A percentile compares a stretch with the other conserved stretches of the same genome.
These are phyloP conservation scores for Coluber constrictor DNA, from an alignment of 2,797 vertebrate genomes.

Conservation along the genomic window DNA sequence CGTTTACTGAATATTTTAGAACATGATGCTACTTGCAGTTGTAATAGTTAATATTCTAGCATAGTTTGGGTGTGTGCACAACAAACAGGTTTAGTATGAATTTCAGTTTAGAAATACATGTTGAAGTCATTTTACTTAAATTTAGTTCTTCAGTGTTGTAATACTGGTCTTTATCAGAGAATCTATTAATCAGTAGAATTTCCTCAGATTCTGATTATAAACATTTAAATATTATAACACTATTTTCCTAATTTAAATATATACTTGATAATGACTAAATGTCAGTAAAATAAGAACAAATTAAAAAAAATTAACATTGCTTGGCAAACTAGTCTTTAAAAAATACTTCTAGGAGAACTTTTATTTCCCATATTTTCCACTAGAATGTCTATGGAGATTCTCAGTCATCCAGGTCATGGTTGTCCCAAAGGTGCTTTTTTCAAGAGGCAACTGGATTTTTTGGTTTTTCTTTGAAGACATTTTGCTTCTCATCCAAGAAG, in stretches of 20 bases:
- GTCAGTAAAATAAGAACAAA: not conserved
- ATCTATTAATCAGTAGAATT: not conserved
- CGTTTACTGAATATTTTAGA: rapidly evolving
- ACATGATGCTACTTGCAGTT: rapidly evolving
- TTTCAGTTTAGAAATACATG: not conserved
- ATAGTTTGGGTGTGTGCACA: not conserved
- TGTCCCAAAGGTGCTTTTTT: no score
- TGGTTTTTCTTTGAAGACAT: no score
- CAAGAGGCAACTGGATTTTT: no score
- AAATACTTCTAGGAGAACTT: not conserved
- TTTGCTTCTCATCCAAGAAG: no score
- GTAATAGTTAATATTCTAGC: not conserved
- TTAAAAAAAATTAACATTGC: not conserved
- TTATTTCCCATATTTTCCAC: not conserved
- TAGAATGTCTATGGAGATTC: no score
- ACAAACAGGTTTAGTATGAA: slow-evolving; percentile 53
- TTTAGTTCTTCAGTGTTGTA: not conserved
- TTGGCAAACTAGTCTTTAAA: not conserved
- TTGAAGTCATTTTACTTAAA: slow-evolving; percentile 18
- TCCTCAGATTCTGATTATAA: slow-evolving; percentile 22
- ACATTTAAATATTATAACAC: not conserved
- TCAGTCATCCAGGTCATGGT: no score
- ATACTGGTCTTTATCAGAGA: slow-evolving; percentile 1
- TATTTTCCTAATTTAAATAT: not conserved
- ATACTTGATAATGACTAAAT: not conserved